Percentiles rank a stretch among this genome's conserved stretches.
These are phyloP conservation scores for Pissodes strobi DNA, from an alignment of 1,140 invertebrate species.

Conservation along the genomic window DNA sequence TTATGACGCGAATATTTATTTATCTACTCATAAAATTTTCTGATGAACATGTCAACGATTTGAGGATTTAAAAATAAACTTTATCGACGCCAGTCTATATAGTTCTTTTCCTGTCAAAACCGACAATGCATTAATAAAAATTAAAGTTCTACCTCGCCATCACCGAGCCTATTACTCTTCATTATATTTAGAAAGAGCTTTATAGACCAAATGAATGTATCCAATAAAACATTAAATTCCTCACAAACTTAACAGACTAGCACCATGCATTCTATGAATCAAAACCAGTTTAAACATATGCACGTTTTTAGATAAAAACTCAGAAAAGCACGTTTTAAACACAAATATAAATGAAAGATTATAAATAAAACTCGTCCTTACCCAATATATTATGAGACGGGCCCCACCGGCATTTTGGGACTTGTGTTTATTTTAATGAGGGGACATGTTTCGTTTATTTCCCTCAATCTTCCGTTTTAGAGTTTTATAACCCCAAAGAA, in stretches of 20 bases:
- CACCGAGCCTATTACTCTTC: too few relatives aligned
- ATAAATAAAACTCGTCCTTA: conserved; percentile 43
- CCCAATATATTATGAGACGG: conserved; percentile 41
- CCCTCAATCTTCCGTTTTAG: conserved; percentile 43
- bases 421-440: conserved; percentile 46
- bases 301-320: conserved; percentile 20
- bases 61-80: too few relatives aligned
- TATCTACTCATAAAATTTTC: too few relatives aligned
- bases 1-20: too few relatives aligned
- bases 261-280: conserved; percentile 22
- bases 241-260: not conserved
- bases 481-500: conserved; percentile 37
- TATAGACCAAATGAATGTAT: too few relatives aligned
- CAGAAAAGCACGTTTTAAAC: conserved; percentile 29
- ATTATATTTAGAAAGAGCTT: too few relatives aligned
- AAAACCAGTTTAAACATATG: conserved; percentile 33
- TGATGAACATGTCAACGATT: too few relatives aligned
- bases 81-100: too few relatives aligned
- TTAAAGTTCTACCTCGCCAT: too few relatives aligned
- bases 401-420: conserved; percentile 33
- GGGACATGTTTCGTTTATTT: conserved; percentile 46
- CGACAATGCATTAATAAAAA: too few relatives aligned
- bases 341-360: conserved; percentile 44
- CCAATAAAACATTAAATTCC: conserved; percentile 16
- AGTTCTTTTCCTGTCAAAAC: too few relatives aligned